Conservation (phyloP, 1,140 invertebrate genomes). For the Limonius californicus region DNA sequence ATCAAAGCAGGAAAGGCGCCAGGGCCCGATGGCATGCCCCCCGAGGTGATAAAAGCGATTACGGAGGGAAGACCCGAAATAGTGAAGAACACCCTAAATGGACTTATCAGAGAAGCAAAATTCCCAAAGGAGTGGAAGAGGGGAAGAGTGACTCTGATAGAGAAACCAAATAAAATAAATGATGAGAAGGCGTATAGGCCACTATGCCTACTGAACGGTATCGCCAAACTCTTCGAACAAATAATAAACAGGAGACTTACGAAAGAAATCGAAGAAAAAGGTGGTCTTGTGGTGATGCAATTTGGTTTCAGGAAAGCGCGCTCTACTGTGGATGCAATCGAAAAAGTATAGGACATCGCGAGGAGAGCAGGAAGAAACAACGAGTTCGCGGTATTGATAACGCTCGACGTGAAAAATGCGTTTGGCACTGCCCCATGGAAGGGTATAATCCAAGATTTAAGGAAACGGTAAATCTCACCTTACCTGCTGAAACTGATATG, state of each 20-base stretch:
- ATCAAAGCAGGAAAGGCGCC: too few relatives aligned
- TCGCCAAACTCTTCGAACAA: conserved; percentile 4
- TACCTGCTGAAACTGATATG: conserved; percentile 8
- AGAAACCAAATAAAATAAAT: not conserved
- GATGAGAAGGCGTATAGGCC: not conserved
- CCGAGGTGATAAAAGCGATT: too few relatives aligned
- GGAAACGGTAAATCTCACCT: not conserved
- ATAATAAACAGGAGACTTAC: not conserved
- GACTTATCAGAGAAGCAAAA: not conserved
- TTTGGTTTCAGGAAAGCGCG: conserved; percentile 15
- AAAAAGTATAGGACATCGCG: not conserved
- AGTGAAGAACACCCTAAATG: too few relatives aligned
- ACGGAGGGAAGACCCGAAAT: too few relatives aligned
- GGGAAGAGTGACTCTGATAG: not conserved
- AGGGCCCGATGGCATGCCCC: too few relatives aligned
- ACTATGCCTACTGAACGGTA: conserved; percentile 1
- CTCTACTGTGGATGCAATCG: conserved; percentile 8
- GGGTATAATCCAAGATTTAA: conserved; percentile 10
- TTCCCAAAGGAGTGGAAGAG: conserved; percentile 9
- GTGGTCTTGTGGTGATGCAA: not conserved
- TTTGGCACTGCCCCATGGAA: conserved; percentile 21
- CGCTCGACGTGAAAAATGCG: conserved; percentile 26
- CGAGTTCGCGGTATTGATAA: conserved; percentile 14
- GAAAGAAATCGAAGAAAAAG: not conserved
- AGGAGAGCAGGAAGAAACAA: conserved; percentile 3